Conservation (phyloP, 92 coral and sea anemone species). For the Zoanthus solanderi region DNA sequence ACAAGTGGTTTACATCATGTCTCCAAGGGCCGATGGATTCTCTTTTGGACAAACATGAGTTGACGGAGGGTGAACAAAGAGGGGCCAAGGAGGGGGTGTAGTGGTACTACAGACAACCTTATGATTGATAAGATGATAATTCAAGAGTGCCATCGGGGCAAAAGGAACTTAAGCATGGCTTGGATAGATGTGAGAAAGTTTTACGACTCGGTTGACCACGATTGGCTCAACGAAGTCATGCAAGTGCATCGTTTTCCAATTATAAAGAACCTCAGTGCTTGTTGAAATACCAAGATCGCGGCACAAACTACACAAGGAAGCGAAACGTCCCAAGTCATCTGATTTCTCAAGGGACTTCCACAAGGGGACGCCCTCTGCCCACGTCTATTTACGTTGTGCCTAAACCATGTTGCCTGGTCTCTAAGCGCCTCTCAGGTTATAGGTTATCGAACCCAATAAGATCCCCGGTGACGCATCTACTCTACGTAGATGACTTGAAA, state of each 20-base stretch:
- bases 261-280: background rate
- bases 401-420: slow-evolving; percentile 16
- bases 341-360: slow-evolving; percentile 48
- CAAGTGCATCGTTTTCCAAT: slow-evolving; percentile 30
- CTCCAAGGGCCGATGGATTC: slow-evolving; percentile 53
- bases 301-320: slow-evolving; percentile 12
- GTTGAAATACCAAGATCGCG: slow-evolving; percentile 18
- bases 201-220: slow-evolving; percentile 28
- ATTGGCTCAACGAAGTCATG: slow-evolving; percentile 51
- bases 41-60: slow-evolving; percentile 44
- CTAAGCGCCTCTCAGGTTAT: background rate
- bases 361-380: slow-evolving; percentile 30
- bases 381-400: slow-evolving; percentile 19
- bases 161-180: slow-evolving; percentile 18
- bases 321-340: slow-evolving; percentile 25
- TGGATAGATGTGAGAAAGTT: slow-evolving; percentile 63
- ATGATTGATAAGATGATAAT: slow-evolving; percentile 69
- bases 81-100: slow-evolving; percentile 58
- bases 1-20: slow-evolving; percentile 71
- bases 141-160: slow-evolving; percentile 9
- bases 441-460: slow-evolving; percentile 4
- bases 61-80: slow-evolving; percentile 63
- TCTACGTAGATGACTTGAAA: slow-evolving; percentile 32
- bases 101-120: slow-evolving; percentile 70
- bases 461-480: background rate